Evolutionary conservation across 2,113 vertebrate genomes (phyloP), one percentile per base, ranked within the genome.

Genomic region (Zosterops hypoxanthus): DNA sequence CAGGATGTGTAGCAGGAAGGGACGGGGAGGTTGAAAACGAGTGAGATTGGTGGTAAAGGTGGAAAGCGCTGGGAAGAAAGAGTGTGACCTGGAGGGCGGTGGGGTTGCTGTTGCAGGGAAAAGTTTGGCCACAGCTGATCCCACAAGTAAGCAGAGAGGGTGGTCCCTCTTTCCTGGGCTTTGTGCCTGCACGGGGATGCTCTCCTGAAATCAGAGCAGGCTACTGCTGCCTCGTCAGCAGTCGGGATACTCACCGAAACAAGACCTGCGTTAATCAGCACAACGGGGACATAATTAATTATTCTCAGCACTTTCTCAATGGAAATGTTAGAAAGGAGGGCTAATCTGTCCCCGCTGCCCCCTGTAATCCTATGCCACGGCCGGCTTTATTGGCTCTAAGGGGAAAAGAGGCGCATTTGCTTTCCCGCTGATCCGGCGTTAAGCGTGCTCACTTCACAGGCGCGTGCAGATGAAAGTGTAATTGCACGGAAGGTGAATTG

Each of bases 401-500:
- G 59, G 78, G 85, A 70, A 95, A 86, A 93, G 68, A 77, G 88
- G 92, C 95, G 36, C 88, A 49, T 78, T 96, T 86, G 78, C 90
- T 59, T 97, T 88, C 89, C 96, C 46, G 73, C 95, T 96, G 97
- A 82, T 95, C 75, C n/a, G 78, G 26, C 8, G 47, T 82, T 97
- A 96, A 97, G 92, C 92, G 15, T 88, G 93, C 96, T 98, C 92
- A 83, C 94, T 96, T 96, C 97, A 88, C 96, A 95, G 98, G 97
- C 97, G 95, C 88, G 97, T 98, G 96, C 96, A 96, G 98, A 98
- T 98, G 97, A 98, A 99, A 99, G 98, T 98, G 98, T 99, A 99
- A 99, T 99, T 99, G 98, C 98, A 98, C 97, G 97, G 98, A 98
- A 98, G 98, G 98, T 98, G 98, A 98, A 98, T 98, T 98, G 98